Conservation (phyloP, 2,113 vertebrate genomes). For the Engraulis encrasicolus region DNA sequence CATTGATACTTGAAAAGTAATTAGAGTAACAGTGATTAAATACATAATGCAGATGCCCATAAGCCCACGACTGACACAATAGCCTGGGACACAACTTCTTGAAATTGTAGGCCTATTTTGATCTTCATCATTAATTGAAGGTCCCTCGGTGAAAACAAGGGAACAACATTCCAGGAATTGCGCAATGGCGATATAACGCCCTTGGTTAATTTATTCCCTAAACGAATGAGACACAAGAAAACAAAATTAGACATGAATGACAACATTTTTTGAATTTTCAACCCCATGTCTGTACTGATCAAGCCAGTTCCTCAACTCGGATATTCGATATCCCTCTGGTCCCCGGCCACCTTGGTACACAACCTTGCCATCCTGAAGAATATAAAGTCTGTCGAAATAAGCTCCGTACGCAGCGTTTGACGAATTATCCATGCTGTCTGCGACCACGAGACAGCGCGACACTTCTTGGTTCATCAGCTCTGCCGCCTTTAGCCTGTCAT, state of each 20-base stretch:
- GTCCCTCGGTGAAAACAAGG: background rate
- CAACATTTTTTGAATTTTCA: slow-evolving; percentile 61
- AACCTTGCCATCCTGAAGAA: slow-evolving; percentile 86
- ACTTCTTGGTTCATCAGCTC: slow-evolving; percentile 86
- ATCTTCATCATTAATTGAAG: slow-evolving; percentile 9
- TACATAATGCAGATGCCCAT: background rate
- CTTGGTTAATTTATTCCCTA: background rate
- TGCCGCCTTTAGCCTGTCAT: slow-evolving; percentile 89
- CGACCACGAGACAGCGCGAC: slow-evolving; percentile 86
- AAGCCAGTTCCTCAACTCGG: slow-evolving; percentile 91
- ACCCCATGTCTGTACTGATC: slow-evolving; percentile 80
- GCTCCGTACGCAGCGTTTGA: slow-evolving; percentile 95
- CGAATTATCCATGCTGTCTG: slow-evolving; percentile 94
- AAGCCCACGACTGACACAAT: slow-evolving; percentile 33
- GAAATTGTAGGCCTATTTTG: slow-evolving; percentile 1
- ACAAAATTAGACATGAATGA: slow-evolving; percentile 75
- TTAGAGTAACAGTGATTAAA: background rate
- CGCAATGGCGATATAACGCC: background rate
- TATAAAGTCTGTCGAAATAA: slow-evolving; percentile 94
- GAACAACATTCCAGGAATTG: background rate
- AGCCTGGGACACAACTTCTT: slow-evolving; percentile 1
- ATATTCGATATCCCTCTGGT: slow-evolving; percentile 93
- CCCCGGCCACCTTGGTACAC: slow-evolving; percentile 94
- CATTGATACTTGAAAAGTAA: slow-evolving; percentile 28
- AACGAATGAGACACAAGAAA: background rate